A percentile compares a stretch with the other conserved stretches of the same genome.
phyloP scores from a whole-genome alignment of 2,888 invertebrate genomes.

The Drosophila kuntzei region DNA sequence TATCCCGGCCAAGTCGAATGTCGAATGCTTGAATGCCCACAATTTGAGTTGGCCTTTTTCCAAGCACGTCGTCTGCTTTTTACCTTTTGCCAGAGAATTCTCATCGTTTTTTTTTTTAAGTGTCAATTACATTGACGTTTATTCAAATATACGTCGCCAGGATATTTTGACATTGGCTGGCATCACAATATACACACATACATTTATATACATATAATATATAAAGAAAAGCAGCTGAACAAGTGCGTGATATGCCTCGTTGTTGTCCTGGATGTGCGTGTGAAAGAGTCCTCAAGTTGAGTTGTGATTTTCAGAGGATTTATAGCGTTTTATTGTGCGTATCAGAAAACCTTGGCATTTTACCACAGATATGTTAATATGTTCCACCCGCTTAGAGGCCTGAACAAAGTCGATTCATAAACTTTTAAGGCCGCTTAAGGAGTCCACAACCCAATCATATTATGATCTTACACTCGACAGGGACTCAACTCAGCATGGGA shows the following conservation, averaged over 20 bases:
- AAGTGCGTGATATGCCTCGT: slow-evolving; percentile 40
- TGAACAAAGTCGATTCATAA: slow-evolving; percentile 38
- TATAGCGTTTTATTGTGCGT: slow-evolving; percentile 77
- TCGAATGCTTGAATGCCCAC: slow-evolving; percentile 24
- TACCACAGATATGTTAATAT: slow-evolving; percentile 57
- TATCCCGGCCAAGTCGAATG: slow-evolving; percentile 6
- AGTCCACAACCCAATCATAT: slow-evolving; percentile 47
- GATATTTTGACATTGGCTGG: slow-evolving; percentile 58
- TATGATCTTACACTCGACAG: slow-evolving; percentile 38
- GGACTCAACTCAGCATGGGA: neutral
- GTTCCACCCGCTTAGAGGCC: neutral
- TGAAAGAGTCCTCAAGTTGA: slow-evolving; percentile 68
- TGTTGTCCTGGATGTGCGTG: slow-evolving; percentile 55
- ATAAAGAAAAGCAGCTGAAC: slow-evolving; percentile 7
- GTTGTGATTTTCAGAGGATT: slow-evolving; percentile 72
- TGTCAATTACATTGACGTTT: slow-evolving; percentile 83
- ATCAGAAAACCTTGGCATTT: slow-evolving; percentile 66
- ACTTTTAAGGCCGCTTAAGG: slow-evolving; percentile 63
- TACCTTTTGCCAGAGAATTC: slow-evolving; percentile 13
- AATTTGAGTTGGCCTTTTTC: slow-evolving; percentile 33
- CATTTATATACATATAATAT: slow-evolving; percentile 9
- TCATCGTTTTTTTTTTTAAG: slow-evolving; percentile 43
- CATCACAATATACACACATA: slow-evolving; percentile 45
- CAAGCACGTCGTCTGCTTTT: neutral
- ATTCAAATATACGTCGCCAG: slow-evolving; percentile 77